Conservation (phyloP, 2,113 vertebrate genomes). For the Puntigrus tetrazona region DNA sequence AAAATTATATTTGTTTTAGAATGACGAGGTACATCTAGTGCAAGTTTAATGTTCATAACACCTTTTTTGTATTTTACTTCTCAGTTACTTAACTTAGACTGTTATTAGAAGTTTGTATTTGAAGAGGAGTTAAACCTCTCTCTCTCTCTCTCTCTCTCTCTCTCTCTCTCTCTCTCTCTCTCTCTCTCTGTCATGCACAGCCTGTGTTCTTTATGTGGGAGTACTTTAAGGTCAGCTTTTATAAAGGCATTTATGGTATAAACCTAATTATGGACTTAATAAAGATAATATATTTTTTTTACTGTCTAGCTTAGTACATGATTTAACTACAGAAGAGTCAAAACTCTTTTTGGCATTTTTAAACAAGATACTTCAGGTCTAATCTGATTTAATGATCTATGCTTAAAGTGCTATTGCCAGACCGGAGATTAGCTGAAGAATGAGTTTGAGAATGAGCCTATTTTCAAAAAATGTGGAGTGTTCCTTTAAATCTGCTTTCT, state of each 20-base stretch:
- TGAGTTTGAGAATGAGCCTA: too few relatives aligned
- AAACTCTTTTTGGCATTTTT: too few relatives aligned
- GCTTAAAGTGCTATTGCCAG: too few relatives aligned
- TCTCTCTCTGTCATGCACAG: neutral
- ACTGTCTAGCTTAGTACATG: too few relatives aligned
- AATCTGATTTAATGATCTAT: too few relatives aligned
- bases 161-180: neutral
- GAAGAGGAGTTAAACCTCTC: neutral
- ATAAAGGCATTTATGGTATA: neutral
- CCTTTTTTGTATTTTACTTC: neutral
- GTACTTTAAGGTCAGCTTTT: neutral
- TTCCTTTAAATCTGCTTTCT: too few relatives aligned
- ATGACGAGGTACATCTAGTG: neutral
- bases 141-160: neutral
- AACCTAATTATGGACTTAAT: conserved; percentile 7
- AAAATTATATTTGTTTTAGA: neutral
- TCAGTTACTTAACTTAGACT: neutral
- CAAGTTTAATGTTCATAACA: neutral
- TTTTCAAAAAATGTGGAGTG: too few relatives aligned
- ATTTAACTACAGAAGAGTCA: too few relatives aligned
- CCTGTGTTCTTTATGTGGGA: neutral
- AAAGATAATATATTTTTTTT: too few relatives aligned
- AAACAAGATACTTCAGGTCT: too few relatives aligned
- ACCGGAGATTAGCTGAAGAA: too few relatives aligned
- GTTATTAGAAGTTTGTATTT: neutral